These are phyloP conservation scores for Onchidella celtica DNA, from an alignment of 2,888 invertebrate species.

Conservation along the genomic window DNA sequence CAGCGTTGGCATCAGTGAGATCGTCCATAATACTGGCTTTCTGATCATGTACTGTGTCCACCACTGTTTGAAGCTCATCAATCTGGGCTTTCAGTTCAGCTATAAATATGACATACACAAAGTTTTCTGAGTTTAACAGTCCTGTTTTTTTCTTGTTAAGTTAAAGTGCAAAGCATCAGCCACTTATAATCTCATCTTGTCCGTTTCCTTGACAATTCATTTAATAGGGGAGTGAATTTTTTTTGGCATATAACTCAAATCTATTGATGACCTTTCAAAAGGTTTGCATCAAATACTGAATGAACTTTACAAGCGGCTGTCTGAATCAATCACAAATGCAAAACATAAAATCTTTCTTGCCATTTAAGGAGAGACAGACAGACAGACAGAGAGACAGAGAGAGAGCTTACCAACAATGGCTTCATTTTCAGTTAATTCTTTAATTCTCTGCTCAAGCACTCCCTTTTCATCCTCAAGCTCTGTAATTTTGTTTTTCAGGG, in stretches of 20 bases:
- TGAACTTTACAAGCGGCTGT: too few relatives aligned
- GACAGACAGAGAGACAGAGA: too few relatives aligned
- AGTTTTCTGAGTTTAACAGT: neutral
- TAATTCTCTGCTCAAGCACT: constrained; percentile 91
- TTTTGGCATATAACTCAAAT: too few relatives aligned
- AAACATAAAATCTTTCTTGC: too few relatives aligned
- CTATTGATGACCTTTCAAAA: too few relatives aligned
- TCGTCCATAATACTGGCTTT: constrained; percentile 47
- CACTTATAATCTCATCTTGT: too few relatives aligned
- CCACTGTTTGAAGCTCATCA: constrained; percentile 54
- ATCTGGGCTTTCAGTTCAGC: constrained; percentile 68
- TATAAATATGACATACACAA: constrained; percentile 25
- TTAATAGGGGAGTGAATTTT: too few relatives aligned
- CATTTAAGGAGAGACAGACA: too few relatives aligned
- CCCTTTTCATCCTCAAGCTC: constrained; percentile 95
- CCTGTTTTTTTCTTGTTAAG: neutral
- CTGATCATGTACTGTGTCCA: constrained; percentile 47
- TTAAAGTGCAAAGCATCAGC: too few relatives aligned
- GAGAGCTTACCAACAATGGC: constrained; percentile 58
- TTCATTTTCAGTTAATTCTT: constrained; percentile 86
- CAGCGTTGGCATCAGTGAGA: constrained; percentile 48
- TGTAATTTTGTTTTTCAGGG: constrained; percentile 83
- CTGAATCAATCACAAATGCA: too few relatives aligned
- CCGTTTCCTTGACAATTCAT: too few relatives aligned
- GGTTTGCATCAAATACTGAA: too few relatives aligned